phyloP scores from a whole-genome alignment of 1,140 invertebrate genomes.

The Odontomachus brunneus region DNA sequence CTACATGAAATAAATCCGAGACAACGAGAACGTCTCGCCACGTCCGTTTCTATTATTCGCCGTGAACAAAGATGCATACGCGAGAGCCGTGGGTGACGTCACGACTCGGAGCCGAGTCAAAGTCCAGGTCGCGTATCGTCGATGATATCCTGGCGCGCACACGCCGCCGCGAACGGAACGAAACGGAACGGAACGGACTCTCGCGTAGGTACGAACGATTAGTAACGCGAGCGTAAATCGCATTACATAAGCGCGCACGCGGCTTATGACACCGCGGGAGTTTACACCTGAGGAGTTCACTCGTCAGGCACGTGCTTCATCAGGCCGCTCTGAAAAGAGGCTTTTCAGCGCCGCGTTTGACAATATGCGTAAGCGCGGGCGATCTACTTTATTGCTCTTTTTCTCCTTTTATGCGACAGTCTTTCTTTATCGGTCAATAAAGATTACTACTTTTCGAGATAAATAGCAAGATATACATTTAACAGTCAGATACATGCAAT shows the following conservation, averaged over 20 bases:
- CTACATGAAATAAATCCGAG: not conserved
- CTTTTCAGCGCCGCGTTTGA: no score
- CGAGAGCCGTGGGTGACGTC: not conserved
- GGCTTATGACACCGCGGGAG: conserved; percentile 19
- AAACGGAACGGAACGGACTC: not conserved
- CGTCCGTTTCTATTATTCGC: not conserved
- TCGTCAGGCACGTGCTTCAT: no score
- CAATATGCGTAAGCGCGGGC: no score
- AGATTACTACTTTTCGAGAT: no score
- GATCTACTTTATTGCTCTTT: no score
- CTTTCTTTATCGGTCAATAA: no score
- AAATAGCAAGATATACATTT: no score
- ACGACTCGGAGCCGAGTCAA: not conserved
- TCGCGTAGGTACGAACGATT: not conserved
- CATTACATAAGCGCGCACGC: conserved; percentile 28
- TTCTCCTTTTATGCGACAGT: no score
- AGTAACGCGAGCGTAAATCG: conserved; percentile 18
- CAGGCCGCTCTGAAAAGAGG: no score
- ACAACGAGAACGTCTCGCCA: not conserved
- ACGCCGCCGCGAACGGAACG: not conserved
- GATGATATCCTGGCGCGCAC: not conserved
- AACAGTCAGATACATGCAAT: no score
- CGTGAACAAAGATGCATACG: not conserved
- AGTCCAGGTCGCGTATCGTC: not conserved
- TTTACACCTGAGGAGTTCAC: no score